Evolutionary conservation across 2,797 vertebrate species (phyloP), one percentile per base, ranked within the genome.

Genomic region (Myotis pilosus): DNA sequence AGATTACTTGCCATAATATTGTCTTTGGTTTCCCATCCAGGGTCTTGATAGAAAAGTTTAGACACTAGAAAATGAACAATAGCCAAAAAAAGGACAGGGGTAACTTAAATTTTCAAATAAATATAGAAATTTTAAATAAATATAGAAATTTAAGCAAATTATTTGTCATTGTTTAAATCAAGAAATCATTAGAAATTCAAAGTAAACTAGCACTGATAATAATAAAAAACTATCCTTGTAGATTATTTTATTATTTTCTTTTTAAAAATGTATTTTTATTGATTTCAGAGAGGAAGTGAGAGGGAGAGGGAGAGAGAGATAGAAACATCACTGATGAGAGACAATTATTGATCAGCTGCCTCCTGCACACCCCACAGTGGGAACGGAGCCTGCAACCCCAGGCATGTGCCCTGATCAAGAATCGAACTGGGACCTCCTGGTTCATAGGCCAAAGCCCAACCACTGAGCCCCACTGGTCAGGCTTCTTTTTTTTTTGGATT

Each of bases 71-170:
- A 94, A 62, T 82, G 30, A 93, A 80, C 13, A 89, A 68, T 4
- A 87, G 33, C 33, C 30, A n/a, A 53, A 81, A 88, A 95, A 47
- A 30, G 8, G 8, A 91, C 38, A 80, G 19, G 41, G 3, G 72
- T 57, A 85, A 62, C 30, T 79, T 89, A 53, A 64, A 83, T 92
- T 87, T 95, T 93, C 55, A 93, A 71, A 28, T 69, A 17, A 23
- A 36, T 60, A 25, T 28, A 60, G 57, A 25, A 60, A 28, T 12
- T 60, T 60, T 60, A 95, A 75, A 85, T 82, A 82, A 78, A 86
- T 49, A 83, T 20, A 90, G 41, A 93, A 75, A 76, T 80, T 53
- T 53, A 91, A 76, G 11, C 60, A 92, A 88, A 79, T 64, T 53
- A 49, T 84, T 74, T 74, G 8, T 28, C 64, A 57, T 68, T 33